These are phyloP conservation scores for Agrypnia vestita DNA, from an alignment of 1,140 invertebrate genomes.

Conservation along the genomic window DNA sequence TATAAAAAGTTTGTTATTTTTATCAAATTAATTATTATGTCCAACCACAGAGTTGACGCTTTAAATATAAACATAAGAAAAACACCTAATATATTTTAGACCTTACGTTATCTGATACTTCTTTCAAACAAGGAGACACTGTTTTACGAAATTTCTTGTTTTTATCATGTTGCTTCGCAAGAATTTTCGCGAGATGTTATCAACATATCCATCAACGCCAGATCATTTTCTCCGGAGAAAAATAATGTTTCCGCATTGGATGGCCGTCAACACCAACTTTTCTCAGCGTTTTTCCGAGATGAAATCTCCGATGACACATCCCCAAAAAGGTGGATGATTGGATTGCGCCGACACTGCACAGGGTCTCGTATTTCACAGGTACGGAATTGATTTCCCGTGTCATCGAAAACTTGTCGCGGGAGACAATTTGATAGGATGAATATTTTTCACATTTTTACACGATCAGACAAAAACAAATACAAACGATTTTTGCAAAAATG, in stretches of 20 bases:
- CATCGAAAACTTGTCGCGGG: not conserved
- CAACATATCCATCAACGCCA: not conserved
- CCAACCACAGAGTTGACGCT: no score
- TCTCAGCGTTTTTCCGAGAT: not conserved
- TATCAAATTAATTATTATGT: no score
- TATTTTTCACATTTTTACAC: not conserved
- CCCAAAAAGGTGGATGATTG: slow-evolving; percentile 8
- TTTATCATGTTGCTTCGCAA: no score
- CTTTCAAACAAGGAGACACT: no score
- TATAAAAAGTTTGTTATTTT: no score
- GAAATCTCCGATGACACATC: slow-evolving; percentile 22
- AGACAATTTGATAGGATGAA: not conserved
- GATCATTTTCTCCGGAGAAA: not conserved
- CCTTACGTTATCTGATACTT: no score
- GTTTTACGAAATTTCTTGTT: no score
- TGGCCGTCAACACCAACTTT: not conserved
- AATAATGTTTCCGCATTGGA: not conserved
- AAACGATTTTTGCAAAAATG: no score
- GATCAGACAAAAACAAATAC: not conserved
- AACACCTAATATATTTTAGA: no score
- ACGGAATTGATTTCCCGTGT: not conserved
- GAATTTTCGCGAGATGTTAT: no score
- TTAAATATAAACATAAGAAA: no score
- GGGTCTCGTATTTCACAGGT: not conserved
- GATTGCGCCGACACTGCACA: not conserved